phyloP scores from a whole-genome alignment of 2,113 vertebrate species.

The Gymnarchus niloticus region DNA sequence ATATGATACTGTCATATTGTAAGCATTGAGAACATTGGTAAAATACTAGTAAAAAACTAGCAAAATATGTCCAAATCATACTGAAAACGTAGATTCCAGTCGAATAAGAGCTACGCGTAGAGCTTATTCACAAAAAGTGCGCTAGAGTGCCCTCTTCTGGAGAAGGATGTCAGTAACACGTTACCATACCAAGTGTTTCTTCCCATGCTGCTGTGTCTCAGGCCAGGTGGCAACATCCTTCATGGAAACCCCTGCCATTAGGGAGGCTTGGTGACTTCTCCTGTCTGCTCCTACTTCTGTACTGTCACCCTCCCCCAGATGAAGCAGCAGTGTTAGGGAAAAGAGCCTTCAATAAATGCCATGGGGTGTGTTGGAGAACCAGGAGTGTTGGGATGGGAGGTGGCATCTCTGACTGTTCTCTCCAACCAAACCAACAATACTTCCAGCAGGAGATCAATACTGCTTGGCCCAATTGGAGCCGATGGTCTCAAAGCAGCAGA shows the following conservation, averaged over 20 bases:
- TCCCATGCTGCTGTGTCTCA: not conserved
- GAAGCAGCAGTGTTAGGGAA: not conserved
- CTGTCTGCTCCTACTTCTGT: too few relatives aligned
- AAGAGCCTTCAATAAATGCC: not conserved
- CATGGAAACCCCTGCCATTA: not conserved
- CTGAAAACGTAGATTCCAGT: conserved; percentile 13
- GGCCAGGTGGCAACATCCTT: not conserved
- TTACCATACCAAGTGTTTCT: not conserved
- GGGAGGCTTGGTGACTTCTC: not conserved
- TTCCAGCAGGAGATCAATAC: not conserved
- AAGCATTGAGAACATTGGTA: conserved; percentile 14
- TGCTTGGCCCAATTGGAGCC: not conserved
- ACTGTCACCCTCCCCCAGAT: too few relatives aligned
- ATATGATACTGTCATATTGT: not conserved
- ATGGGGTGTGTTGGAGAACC: not conserved
- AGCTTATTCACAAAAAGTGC: not conserved
- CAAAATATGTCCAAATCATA: not conserved
- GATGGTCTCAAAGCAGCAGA: conserved; percentile 19
- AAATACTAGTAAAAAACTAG: conserved; percentile 27
- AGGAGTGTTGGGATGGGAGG: not conserved
- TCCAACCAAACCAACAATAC: not conserved
- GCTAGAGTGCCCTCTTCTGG: conserved; percentile 6
- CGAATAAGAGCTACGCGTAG: not conserved
- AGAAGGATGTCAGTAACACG: not conserved
- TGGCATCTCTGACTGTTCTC: not conserved